Evolutionary conservation across 1,140 invertebrate species (phyloP), one percentile per base, ranked within the genome.

Genomic region (Elysia chlorotica): DNA sequence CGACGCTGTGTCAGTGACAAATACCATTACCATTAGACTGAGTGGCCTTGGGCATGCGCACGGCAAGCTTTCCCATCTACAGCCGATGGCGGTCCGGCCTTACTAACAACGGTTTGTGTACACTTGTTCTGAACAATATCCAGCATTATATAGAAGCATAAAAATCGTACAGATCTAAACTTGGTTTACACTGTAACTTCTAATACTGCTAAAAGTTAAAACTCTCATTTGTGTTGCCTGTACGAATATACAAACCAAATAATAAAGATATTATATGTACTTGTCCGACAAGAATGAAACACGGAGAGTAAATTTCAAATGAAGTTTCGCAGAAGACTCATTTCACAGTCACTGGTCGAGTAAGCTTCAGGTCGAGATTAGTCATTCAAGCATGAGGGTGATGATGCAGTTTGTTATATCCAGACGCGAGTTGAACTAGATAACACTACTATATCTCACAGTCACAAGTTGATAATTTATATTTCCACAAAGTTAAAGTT

Each of bases 1-100:
- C 48, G 65, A 54, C 48, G 41, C 31, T 0, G 6, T 35, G 19
- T 67, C 65, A 54, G 1, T 33, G 19, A 48, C 4, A 23, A 67
- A 54, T 54, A 67, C 65, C 65, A 67, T 67, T 67, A 67, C 65
- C 41, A 41, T 25, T 41, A 35, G 36, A 10, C 21, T 25, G 17
- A 5, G 1, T 28, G 2, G 4, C 30, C 23, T 14, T 25, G 30
- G 23, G 2, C 17, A 14, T 35, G 30, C 1, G 10, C 10, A 59
- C 10, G 19, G 5, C 10, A 19, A 10, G 56, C 19, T 6, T 6
- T 59, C 23, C 19, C 10, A 10, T 14, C 56, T 14, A 6, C 6
- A 25, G 6, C 10, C 10, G 28, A 14, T 14, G 19, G 19, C 19
- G 6, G 19, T 14, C 6, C 10, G 56, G 28, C 23, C 56, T 59